phyloP scores from a whole-genome alignment of 2,113 vertebrate genomes.

The Spermophilus dauricus region DNA sequence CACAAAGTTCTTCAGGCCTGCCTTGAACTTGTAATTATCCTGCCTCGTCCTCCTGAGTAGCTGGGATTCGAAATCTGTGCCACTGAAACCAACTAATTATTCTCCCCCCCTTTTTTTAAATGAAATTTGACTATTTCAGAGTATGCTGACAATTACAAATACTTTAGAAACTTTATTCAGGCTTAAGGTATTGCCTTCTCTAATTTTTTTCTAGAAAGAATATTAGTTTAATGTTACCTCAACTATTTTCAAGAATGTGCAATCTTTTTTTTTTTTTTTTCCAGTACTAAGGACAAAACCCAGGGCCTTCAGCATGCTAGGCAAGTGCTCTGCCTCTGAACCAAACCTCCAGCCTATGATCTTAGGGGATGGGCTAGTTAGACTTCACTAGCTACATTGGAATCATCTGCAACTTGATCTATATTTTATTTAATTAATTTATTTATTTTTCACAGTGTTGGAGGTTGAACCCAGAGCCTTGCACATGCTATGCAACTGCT shows the following conservation, averaged over 20 bases:
- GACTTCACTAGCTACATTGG: not conserved
- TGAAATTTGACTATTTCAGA: slow-evolving; percentile 43
- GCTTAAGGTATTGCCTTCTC: not conserved
- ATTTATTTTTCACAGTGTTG: not conserved
- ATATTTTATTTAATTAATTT: not conserved
- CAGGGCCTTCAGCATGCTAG: not conserved
- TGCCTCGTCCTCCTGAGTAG: no score
- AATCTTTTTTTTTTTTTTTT: not conserved
- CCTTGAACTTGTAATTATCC: no score
- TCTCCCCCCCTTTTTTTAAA: not conserved
- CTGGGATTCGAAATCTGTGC: no score
- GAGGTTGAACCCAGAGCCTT: not conserved
- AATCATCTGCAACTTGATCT: not conserved
- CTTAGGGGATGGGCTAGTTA: no score
- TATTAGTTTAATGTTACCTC: not conserved
- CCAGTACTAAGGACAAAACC: not conserved
- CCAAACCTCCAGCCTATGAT: not conserved
- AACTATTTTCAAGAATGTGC: slow-evolving; percentile 38
- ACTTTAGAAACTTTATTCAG: slow-evolving; percentile 3
- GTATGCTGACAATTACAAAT: slow-evolving; percentile 21
- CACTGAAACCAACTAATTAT: no score
- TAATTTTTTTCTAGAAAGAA: slow-evolving; percentile 39
- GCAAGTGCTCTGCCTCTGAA: not conserved
- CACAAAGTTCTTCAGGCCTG: no score
- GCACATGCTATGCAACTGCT: no score